These are phyloP conservation scores for Colostygia pectinataria DNA, from an alignment of 2,888 invertebrate genomes.

Conservation along the genomic window DNA sequence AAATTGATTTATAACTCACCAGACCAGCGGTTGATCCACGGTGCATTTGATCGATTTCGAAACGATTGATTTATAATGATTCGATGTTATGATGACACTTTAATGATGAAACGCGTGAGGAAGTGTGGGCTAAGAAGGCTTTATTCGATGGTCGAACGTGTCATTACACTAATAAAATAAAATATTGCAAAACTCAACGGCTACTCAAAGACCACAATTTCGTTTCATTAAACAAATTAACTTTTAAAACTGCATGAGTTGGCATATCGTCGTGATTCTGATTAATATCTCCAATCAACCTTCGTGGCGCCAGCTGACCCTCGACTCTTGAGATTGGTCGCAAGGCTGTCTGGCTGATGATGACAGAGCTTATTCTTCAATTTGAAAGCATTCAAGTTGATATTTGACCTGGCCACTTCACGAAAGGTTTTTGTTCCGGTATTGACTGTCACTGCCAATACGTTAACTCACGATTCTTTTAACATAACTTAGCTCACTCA, in stretches of 20 bases:
- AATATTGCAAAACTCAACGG: slow-evolving; percentile 19
- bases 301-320: slow-evolving; percentile 33
- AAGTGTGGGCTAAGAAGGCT: slow-evolving; percentile 19
- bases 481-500: too few species aligned
- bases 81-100: slow-evolving; percentile 18
- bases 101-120: slow-evolving; percentile 22
- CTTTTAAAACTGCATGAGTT: slow-evolving; percentile 31
- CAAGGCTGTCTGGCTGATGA: slow-evolving; percentile 34
- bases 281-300: slow-evolving; percentile 32
- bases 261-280: slow-evolving; percentile 29
- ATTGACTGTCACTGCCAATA: too few species aligned
- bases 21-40: slow-evolving; percentile 13
- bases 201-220: slow-evolving; percentile 31
- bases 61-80: slow-evolving; percentile 27
- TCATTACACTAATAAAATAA: slow-evolving; percentile 22
- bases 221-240: slow-evolving; percentile 30
- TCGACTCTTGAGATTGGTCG: slow-evolving; percentile 29
- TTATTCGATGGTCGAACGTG: slow-evolving; percentile 13
- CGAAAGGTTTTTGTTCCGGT: too few species aligned
- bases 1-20: slow-evolving; percentile 27
- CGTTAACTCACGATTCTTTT: too few species aligned
- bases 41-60: slow-evolving; percentile 24
- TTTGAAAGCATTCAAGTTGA: slow-evolving; percentile 13
- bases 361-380: slow-evolving; percentile 24
- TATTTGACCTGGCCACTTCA: slow-evolving; percentile 11